phyloP scores from a whole-genome alignment of 1,140 invertebrate species.

The Drosophila paulistorum region DNA sequence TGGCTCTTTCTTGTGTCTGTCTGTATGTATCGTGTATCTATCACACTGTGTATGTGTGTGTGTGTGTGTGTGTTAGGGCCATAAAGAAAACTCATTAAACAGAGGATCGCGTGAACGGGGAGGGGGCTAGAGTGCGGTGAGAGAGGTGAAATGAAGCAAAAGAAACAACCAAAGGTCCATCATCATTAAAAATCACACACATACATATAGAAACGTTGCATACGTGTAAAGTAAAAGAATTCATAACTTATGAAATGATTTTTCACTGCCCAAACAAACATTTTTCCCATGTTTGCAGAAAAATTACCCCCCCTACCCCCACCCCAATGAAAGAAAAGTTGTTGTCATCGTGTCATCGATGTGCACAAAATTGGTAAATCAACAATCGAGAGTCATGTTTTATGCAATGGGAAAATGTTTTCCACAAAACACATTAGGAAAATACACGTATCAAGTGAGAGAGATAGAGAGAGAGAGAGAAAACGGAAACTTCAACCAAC shows the following conservation, averaged over 20 bases:
- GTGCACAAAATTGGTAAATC: slow-evolving; percentile 12
- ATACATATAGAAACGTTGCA: background rate
- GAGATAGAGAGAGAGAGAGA: background rate
- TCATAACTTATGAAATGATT: slow-evolving; percentile 31
- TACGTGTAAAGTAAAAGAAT: slow-evolving; percentile 44
- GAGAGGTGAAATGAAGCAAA: slow-evolving; percentile 68
- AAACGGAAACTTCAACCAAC: slow-evolving; percentile 5
- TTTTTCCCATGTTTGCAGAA: slow-evolving; percentile 8
- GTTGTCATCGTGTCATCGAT: slow-evolving; percentile 8
- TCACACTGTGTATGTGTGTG: slow-evolving; percentile 28
- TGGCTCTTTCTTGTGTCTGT: slow-evolving; percentile 14
- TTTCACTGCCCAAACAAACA: background rate
- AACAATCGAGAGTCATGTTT: slow-evolving; percentile 12
- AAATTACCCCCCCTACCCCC: background rate
- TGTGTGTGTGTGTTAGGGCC: slow-evolving; percentile 46
- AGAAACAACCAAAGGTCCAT: slow-evolving; percentile 55
- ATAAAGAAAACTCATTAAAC: slow-evolving; percentile 81
- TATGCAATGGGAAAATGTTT: slow-evolving; percentile 7
- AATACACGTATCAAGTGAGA: background rate
- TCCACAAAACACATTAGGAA: background rate
- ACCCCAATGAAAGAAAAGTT: background rate
- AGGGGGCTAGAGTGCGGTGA: slow-evolving; percentile 26
- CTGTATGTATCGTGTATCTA: slow-evolving; percentile 53
- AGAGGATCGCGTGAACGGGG: slow-evolving; percentile 49
- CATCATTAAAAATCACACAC: slow-evolving; percentile 16